Evolutionary conservation across 2,888 invertebrate genomes (phyloP).

Genomic region (Leistus spinibarbis): DNA sequence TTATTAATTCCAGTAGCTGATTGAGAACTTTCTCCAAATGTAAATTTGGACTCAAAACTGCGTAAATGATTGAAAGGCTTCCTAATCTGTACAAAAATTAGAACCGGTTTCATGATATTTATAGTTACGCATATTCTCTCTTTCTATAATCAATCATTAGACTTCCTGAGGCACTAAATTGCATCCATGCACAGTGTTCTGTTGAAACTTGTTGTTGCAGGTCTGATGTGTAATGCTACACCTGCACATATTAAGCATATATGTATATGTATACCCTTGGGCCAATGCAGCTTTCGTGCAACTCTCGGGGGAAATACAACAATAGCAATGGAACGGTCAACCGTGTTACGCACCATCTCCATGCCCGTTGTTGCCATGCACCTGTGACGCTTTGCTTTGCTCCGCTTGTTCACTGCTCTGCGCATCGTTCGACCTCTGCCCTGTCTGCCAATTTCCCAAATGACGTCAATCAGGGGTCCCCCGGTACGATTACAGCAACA

Average conservation of each 20-base stretch:
- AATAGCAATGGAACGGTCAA: constrained; percentile 6
- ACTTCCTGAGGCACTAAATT: too few species aligned
- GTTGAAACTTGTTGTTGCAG: neutral
- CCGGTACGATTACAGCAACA: neutral
- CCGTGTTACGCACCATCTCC: neutral
- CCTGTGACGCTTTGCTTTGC: too few species aligned
- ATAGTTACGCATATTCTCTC: too few species aligned
- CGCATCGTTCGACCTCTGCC: constrained; percentile 42
- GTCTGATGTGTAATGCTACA: neutral
- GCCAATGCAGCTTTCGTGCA: neutral
- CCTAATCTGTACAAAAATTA: too few species aligned
- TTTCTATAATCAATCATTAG: too few species aligned
- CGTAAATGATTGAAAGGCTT: too few species aligned
- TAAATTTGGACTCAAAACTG: too few species aligned
- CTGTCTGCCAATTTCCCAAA: constrained; percentile 44
- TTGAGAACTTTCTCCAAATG: too few species aligned
- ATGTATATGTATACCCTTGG: neutral
- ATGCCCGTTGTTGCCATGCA: constrained; percentile 44
- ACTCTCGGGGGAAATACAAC: constrained; percentile 23
- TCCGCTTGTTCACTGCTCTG: constrained; percentile 6
- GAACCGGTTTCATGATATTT: too few species aligned
- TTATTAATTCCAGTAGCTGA: too few species aligned
- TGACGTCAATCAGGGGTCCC: constrained; percentile 42
- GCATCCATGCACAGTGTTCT: too few species aligned
- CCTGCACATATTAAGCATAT: neutral